Evolutionary conservation across 92 coral and sea anemone genomes (phyloP).

Genomic region (Epizoanthus stellaris): DNA sequence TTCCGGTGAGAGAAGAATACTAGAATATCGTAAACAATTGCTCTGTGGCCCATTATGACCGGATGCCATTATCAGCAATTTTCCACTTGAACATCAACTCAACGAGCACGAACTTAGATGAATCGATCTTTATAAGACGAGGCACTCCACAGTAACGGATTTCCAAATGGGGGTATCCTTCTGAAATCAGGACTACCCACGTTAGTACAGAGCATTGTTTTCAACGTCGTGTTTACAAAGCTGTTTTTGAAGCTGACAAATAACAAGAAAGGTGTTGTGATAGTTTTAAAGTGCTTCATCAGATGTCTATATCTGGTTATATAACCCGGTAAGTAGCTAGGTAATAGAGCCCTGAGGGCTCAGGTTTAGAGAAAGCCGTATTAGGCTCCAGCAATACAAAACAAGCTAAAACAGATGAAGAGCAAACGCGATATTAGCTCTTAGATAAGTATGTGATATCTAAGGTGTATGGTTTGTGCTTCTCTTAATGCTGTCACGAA

Average conservation of each 20-base stretch:
- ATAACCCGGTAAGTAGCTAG: background rate
- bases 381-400: conserved; percentile 9
- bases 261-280: background rate
- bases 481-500: conserved; percentile 2
- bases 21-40: conserved; percentile 3
- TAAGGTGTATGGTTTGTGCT: background rate
- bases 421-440: conserved; percentile 6
- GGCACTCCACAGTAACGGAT: background rate
- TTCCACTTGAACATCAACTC: conserved; percentile 5
- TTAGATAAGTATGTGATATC: background rate
- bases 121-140: background rate
- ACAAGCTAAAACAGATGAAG: background rate
- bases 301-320: background rate
- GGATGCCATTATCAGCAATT: conserved; percentile 4
- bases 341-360: conserved; percentile 1
- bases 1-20: background rate
- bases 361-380: background rate
- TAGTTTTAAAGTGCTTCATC: background rate
- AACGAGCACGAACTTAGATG: background rate
- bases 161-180: background rate
- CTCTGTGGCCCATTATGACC: background rate
- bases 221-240: background rate
- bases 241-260: background rate
- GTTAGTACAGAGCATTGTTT: background rate
- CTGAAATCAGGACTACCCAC: too few relatives aligned